These are phyloP conservation scores for Nannoperca australis DNA, from an alignment of 2,797 vertebrate species.

Conservation along the genomic window DNA sequence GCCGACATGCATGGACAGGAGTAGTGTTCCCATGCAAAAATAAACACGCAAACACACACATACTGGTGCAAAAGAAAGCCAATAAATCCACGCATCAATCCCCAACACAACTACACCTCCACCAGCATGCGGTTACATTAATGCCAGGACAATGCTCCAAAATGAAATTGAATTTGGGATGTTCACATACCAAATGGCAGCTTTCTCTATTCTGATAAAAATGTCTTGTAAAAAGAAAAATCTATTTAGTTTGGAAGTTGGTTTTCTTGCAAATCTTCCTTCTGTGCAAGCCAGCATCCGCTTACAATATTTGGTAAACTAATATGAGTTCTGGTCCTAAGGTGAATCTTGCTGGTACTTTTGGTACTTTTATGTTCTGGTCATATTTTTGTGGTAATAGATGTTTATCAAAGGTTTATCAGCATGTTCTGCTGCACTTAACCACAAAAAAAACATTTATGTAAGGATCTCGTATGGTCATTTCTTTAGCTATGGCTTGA, in stretches of 20 bases:
- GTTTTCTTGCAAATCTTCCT: too few relatives aligned
- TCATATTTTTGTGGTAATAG: not conserved
- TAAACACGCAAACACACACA: slow-evolving; percentile 15
- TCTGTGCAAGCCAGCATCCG: not conserved
- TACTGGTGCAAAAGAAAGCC: slow-evolving; percentile 10
- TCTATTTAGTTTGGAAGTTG: too few relatives aligned
- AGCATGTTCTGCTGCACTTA: not conserved
- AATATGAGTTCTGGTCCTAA: not conserved
- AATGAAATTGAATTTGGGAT: slow-evolving; percentile 27
- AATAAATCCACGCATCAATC: not conserved
- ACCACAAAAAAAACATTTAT: not conserved
- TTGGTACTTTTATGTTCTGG: not conserved
- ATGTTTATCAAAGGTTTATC: not conserved
- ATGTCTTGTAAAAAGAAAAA: too few relatives aligned
- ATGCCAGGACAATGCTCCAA: not conserved
- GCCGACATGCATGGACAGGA: slow-evolving; percentile 19
- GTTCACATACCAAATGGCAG: not conserved
- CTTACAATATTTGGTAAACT: not conserved
- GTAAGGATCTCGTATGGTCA: not conserved
- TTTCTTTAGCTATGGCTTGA: not conserved
- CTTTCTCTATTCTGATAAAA: too few relatives aligned
- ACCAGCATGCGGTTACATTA: not conserved
- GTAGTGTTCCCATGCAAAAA: slow-evolving; percentile 1
- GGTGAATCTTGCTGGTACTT: too few relatives aligned
- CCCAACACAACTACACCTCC: not conserved